Evolutionary conservation across 2,888 invertebrate genomes (phyloP).

Genomic region (Gasteruption jaculator): DNA sequence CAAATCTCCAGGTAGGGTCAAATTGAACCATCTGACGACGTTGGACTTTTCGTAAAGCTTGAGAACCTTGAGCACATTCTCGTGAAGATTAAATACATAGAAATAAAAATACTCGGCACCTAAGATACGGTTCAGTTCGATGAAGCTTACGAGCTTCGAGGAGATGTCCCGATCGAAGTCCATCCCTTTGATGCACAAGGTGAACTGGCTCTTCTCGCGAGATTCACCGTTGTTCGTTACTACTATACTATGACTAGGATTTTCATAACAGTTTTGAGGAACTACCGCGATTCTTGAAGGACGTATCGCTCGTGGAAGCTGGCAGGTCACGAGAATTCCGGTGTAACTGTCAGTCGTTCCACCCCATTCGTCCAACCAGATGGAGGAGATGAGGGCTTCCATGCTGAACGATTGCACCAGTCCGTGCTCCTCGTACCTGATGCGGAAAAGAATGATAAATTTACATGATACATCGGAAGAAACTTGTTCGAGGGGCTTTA

Average conservation of each 20-base stretch:
- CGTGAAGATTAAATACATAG: conserved; percentile 61
- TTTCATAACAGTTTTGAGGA: conserved; percentile 33
- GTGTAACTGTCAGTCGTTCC: conserved; percentile 53
- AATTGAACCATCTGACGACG: conserved; percentile 40
- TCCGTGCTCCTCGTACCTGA: conserved; percentile 48
- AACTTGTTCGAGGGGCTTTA: too few species aligned
- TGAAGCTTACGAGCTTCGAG: conserved; percentile 64
- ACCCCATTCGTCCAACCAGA: conserved; percentile 65
- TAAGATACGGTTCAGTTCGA: conserved; percentile 64
- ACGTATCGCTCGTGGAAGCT: conserved; percentile 51
- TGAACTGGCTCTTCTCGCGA: conserved; percentile 51
- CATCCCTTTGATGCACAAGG: conserved; percentile 70
- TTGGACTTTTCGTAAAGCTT: conserved; percentile 55
- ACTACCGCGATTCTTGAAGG: conserved; percentile 37
- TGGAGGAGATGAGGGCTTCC: conserved; percentile 58
- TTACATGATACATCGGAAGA: not conserved
- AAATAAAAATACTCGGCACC: conserved; percentile 66
- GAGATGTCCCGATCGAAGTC: conserved; percentile 63
- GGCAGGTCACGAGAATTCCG: conserved; percentile 63
- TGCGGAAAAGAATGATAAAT: too few species aligned
- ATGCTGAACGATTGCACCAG: conserved; percentile 56
- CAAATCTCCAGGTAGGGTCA: conserved; percentile 47
- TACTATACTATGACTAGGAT: conserved; percentile 47
- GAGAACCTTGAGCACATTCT: conserved; percentile 56
- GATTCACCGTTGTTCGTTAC: too few species aligned